A percentile compares a stretch with the other conserved stretches of the same genome.
phyloP scores from a whole-genome alignment of 30 jellyfish, hydroid and myxozoan genomes.

The Chrysaora quinquecirrha region DNA sequence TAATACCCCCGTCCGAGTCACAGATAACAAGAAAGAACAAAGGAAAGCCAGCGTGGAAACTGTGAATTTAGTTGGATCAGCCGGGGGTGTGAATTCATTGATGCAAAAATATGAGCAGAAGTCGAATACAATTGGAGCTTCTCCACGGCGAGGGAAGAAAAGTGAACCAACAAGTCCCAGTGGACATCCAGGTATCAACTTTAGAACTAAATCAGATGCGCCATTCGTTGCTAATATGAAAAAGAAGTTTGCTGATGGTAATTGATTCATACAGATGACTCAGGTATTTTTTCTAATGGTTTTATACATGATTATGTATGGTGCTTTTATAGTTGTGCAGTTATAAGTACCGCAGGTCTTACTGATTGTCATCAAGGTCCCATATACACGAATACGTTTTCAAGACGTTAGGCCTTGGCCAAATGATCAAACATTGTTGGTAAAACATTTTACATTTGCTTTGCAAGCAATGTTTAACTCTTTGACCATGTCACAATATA shows the following conservation, averaged over 20 bases:
- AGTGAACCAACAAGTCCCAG: slow-evolving; percentile 1
- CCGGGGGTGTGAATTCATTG: slow-evolving; percentile 59
- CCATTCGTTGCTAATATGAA: slow-evolving; percentile 51
- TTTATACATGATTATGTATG: background rate
- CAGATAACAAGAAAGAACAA: background rate
- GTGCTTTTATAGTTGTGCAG: no score
- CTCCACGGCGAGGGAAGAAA: slow-evolving; percentile 48
- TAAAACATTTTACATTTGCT: no score
- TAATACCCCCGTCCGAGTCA: slow-evolving; percentile 5
- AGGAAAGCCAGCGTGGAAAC: slow-evolving; percentile 7
- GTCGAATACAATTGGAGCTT: slow-evolving; percentile 27
- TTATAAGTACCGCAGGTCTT: no score
- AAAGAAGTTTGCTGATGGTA: slow-evolving; percentile 26
- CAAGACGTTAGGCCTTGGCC: no score
- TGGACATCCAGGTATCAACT: background rate
- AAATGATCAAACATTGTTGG: no score
- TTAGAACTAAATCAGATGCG: slow-evolving; percentile 1
- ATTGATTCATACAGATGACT: background rate
- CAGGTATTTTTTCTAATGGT: background rate
- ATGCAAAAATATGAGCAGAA: slow-evolving; percentile 55
- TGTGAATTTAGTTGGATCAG: slow-evolving; percentile 23
- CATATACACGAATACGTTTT: no score
- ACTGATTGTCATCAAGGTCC: no score
- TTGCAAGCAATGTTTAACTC: no score
- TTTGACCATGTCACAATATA: no score